Percentiles rank a stretch among this genome's conserved stretches.
phyloP scores from a whole-genome alignment of 92 coral and sea anemone genomes.

The Desmophyllum pertusum region DNA sequence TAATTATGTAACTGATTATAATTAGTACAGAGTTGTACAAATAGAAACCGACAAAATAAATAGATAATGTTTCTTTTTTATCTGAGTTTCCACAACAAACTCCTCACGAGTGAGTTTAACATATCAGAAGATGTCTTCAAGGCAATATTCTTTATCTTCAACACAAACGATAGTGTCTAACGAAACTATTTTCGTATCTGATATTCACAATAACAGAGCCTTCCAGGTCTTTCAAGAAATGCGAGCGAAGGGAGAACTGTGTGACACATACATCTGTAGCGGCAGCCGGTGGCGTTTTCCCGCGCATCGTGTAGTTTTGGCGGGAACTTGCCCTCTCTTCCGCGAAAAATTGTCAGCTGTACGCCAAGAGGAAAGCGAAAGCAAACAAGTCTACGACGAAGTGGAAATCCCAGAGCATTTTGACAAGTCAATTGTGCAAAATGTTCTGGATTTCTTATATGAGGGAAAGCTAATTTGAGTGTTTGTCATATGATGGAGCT shows the following conservation, averaged over 20 bases:
- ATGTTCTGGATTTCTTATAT: constrained; percentile 10
- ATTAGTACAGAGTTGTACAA: neutral
- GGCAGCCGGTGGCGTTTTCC: constrained; percentile 15
- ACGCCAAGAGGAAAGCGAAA: neutral
- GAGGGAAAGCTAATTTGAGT: constrained; percentile 12
- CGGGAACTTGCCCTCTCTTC: constrained; percentile 24
- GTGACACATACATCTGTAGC: neutral
- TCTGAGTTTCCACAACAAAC: too few relatives aligned
- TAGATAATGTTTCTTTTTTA: neutral
- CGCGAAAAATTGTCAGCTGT: neutral
- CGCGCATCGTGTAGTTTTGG: constrained; percentile 24
- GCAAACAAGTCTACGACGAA: neutral
- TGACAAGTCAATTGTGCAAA: neutral
- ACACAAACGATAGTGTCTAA: neutral
- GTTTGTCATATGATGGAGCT: neutral
- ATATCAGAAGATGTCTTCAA: neutral
- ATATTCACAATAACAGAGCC: neutral
- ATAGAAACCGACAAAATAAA: neutral
- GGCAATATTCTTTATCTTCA: neutral
- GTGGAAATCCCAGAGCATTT: constrained; percentile 15
- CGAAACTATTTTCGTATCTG: neutral
- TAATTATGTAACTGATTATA: neutral
- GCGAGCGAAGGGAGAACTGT: constrained; percentile 21
- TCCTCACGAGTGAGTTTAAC: too few relatives aligned
- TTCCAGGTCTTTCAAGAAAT: constrained; percentile 22